Evolutionary conservation across 2,888 invertebrate genomes (phyloP), one percentile per base, ranked within the genome.

Genomic region (Hylaea fasciaria): DNA sequence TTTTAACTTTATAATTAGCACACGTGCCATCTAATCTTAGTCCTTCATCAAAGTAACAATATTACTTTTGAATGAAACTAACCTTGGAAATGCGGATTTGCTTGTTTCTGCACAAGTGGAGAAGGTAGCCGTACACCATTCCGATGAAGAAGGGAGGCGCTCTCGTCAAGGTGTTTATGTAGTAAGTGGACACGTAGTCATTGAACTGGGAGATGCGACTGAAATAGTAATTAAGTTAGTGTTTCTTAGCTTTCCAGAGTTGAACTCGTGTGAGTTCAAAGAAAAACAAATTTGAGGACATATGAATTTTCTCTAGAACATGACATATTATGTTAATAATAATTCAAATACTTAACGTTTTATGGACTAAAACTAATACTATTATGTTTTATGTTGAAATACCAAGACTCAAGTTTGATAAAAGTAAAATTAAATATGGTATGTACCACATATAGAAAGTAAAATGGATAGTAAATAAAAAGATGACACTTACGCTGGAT

Each of bases 131-230:
- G 35, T 77, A 80, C 0, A 82, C 57, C 82, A 87, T 81, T 4
- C 88, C 88, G 0, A 87, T 60, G 29, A 83, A 77, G 73, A 87
- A 88, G 0, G 88, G 87, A 0, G 85, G 69, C 1, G 85, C 82
- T 13, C 88, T 72, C 0, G 83, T 67, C 14, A 86, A 59, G 0
- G 86, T 84, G 61, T 87, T 86, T 1, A 79, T 17, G 67, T 88
- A 88, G 58, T 86, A 87, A 0, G 41, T 39, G 1, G 57, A 46
- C 0, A 75, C 3, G 48, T 85, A 82, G 0, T 68, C 29, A 0
- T 5, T 5, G 12, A 80, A 73, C 13, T 77, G 60, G 0, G 0
- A 0, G 0, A 75, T 5, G 3, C 77, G 81, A 0, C 83, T 82
- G 68, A 22, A n/a, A 5, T 43, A 22, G 35, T 12, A 32, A 12